These are phyloP conservation scores for Falco naumanni DNA, from an alignment of 2,797 vertebrate species.

Conservation along the genomic window DNA sequence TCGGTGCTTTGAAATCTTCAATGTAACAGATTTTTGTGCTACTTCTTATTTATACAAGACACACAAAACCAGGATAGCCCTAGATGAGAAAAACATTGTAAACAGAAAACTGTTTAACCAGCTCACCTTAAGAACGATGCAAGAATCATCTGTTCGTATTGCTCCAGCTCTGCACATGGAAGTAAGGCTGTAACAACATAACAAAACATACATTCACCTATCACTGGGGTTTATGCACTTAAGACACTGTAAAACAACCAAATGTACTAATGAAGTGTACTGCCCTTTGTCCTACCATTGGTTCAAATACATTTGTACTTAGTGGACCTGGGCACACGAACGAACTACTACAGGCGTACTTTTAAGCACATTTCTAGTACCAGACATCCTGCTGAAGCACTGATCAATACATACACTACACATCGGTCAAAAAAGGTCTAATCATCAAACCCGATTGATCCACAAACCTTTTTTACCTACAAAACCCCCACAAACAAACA, in stretches of 20 bases:
- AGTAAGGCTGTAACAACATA: conserved; percentile 88
- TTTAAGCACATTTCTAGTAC: not conserved
- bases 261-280: not conserved
- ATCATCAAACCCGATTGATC: not conserved
- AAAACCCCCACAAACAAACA: not conserved
- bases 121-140: conserved; percentile 92
- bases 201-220: conserved; percentile 20
- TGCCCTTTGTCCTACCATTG: not conserved
- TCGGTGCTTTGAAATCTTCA: not conserved
- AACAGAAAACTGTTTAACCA: not conserved
- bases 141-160: conserved; percentile 92
- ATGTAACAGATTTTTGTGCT: not conserved
- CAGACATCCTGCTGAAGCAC: not conserved
- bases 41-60: not conserved
- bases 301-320: not conserved
- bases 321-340: not conserved
- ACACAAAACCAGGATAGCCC: not conserved
- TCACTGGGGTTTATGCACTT: not conserved
- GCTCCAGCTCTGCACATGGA: conserved; percentile 99
- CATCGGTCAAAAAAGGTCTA: not conserved
- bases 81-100: not conserved
- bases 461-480: not conserved
- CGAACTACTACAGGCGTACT: not conserved
- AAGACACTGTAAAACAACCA: not conserved
- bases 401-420: not conserved